Conservation (phyloP, 2,888 invertebrate genomes). For the Nematopogon swammerdamellus region DNA sequence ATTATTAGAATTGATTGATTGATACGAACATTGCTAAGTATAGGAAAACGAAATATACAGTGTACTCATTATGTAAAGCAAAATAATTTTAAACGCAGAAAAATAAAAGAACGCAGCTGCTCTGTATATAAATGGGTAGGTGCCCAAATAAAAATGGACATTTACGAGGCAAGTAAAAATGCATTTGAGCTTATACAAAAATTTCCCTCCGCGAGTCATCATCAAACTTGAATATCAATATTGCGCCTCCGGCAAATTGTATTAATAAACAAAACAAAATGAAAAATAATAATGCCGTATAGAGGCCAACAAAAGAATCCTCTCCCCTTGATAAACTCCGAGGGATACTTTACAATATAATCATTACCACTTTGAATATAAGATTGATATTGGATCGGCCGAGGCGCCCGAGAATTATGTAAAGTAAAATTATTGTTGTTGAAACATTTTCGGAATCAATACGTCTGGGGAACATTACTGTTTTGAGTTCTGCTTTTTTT, state of each 20-base stretch:
- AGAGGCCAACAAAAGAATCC: constrained; percentile 57
- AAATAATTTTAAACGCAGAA: not conserved
- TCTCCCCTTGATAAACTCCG: constrained; percentile 47
- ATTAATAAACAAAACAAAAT: constrained; percentile 59
- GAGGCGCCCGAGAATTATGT: constrained; percentile 49
- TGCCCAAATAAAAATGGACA: constrained; percentile 22
- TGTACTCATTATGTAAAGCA: too few relatives aligned
- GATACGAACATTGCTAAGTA: too few relatives aligned
- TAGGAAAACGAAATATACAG: too few relatives aligned
- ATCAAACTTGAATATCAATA: constrained; percentile 58
- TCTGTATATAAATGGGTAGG: not conserved
- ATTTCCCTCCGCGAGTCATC: constrained; percentile 41
- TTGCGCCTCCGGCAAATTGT: constrained; percentile 57
- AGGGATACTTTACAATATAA: constrained; percentile 32
- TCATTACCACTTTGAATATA: constrained; percentile 32
- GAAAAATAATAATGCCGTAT: constrained; percentile 52
- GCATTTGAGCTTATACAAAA: constrained; percentile 38
- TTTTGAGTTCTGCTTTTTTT: constrained; percentile 29
- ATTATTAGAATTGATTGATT: too few relatives aligned
- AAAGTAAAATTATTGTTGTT: constrained; percentile 57
- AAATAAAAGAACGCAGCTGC: not conserved
- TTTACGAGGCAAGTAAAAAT: constrained; percentile 47
- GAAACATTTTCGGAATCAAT: constrained; percentile 54
- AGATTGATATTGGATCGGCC: constrained; percentile 38
- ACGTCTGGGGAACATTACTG: constrained; percentile 53